Evolutionary conservation across 2,113 vertebrate genomes (phyloP).

Genomic region (Nycticryphes semicollaris): DNA sequence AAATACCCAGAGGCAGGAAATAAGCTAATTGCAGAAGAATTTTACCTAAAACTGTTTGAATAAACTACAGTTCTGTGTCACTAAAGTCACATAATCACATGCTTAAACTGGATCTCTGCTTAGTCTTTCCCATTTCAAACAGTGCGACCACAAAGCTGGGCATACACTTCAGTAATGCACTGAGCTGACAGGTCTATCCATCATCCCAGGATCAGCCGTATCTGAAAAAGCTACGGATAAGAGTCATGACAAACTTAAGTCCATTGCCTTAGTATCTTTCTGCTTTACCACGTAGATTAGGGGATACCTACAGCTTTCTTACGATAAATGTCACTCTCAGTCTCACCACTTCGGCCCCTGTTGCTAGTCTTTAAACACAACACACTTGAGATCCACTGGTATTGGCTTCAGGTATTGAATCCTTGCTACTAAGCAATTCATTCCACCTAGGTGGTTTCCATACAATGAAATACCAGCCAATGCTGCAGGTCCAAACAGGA

Average conservation of each 20-base stretch:
- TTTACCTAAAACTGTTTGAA: constrained; percentile 30
- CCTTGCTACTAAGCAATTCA: not conserved
- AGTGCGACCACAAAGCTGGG: not conserved
- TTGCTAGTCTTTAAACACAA: not conserved
- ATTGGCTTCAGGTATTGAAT: not conserved
- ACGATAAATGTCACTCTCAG: not conserved
- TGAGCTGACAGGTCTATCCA: not conserved
- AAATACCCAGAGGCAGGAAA: constrained; percentile 26
- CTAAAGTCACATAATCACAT: not conserved
- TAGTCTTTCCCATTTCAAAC: not conserved
- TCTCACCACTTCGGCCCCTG: not conserved
- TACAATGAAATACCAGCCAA: not conserved
- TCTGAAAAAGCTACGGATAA: not conserved
- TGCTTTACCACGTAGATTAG: not conserved
- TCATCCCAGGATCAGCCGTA: not conserved
- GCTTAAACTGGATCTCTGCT: not conserved
- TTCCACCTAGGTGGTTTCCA: not conserved
- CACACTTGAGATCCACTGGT: not conserved
- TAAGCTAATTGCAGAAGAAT: constrained; percentile 47
- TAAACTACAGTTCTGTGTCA: constrained; percentile 20
- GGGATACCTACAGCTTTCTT: not conserved
- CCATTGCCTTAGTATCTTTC: not conserved
- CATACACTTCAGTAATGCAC: not conserved
- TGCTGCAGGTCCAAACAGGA: not conserved
- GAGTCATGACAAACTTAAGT: not conserved